These are phyloP conservation scores for Cataglyphis rosenhaueri DNA, from an alignment of 2,888 invertebrate species.

Conservation along the genomic window DNA sequence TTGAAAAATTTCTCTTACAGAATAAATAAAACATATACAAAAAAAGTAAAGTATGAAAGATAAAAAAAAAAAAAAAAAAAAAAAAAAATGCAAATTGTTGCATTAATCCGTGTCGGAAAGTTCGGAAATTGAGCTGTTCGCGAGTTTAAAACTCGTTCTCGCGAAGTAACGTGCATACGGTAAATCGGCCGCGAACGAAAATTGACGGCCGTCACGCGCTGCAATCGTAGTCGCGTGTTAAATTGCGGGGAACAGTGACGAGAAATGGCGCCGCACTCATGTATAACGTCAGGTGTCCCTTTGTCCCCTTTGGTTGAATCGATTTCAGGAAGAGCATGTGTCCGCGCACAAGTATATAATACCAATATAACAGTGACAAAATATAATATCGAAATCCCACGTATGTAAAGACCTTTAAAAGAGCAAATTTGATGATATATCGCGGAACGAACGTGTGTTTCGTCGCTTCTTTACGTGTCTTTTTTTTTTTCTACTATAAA, in stretches of 20 bases:
- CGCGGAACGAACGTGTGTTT: background rate
- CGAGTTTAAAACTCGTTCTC: constrained; percentile 52
- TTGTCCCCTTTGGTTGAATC: constrained; percentile 33
- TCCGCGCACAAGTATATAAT: constrained; percentile 9
- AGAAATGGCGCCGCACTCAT: constrained; percentile 58
- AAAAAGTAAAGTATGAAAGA: background rate
- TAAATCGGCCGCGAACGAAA: constrained; percentile 55
- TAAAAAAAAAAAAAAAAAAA: background rate
- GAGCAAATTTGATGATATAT: background rate
- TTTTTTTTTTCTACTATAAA: too few relatives aligned
- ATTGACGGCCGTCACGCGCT: constrained; percentile 65
- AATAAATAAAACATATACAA: background rate
- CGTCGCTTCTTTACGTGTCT: background rate
- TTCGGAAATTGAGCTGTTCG: constrained; percentile 67
- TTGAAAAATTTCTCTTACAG: background rate
- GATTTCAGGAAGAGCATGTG: constrained; percentile 40
- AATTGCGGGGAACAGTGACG: constrained; percentile 63
- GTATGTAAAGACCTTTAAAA: background rate
- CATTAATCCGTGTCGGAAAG: constrained; percentile 38
- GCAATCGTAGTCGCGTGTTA: constrained; percentile 62
- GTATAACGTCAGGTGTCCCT: constrained; percentile 42
- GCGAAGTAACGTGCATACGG: constrained; percentile 19
- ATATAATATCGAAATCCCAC: constrained; percentile 16
- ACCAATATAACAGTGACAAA: background rate
- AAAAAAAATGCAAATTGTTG: constrained; percentile 18